Evolutionary conservation across 2,888 invertebrate species (phyloP), one percentile per base, ranked within the genome.

Genomic region (Smittia sp.): DNA sequence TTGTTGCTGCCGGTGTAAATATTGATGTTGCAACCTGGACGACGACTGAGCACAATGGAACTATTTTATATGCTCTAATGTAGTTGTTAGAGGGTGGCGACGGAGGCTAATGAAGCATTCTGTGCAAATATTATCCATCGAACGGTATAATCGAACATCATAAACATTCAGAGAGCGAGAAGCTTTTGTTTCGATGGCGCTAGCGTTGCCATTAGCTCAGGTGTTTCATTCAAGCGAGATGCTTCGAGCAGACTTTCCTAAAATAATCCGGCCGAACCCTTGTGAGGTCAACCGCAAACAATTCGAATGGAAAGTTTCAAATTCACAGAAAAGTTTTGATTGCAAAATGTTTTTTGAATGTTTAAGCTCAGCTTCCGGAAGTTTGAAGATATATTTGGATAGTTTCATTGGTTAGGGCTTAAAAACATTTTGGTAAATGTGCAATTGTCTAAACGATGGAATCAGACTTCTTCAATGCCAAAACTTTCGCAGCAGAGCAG

Each of bases 91-190:
- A 6, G 46, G 46, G 46, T 11, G 46, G 13, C 46, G 46, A 46
- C 4, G 13, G 1, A 3, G 7, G 6, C n/a, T 58, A 58, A 58
- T 58, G 20, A 58, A 58, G 58, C 20, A 22, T 58, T 18, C 22
- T 22, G 22, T 22, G 58, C 58, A 58, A 58, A 58, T 58, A 22
- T 58, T 58, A 22, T 58, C 58, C 13, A 20, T 58, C n/a, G 58
- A 3, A 3, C 46, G 15, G 11, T 2, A 46, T 46, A 46, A 58
- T 18, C 9, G 58, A 18, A 58, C 18, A 22, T 58, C 58, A 58
- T 58, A 58, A 18, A 58, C 58, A 58, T 58, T 58, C 22, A 18
- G 3, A 7, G 18, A 2, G 4, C 20, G 1, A 58, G 22, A 58
- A 58, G 58, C 58, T 58, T 58, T 46, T 46, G 18, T 20, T 58